A percentile compares a stretch with the other conserved stretches of the same genome.
These are phyloP conservation scores for Cantharis nigra DNA, from an alignment of 2,888 invertebrate genomes.

Conservation along the genomic window DNA sequence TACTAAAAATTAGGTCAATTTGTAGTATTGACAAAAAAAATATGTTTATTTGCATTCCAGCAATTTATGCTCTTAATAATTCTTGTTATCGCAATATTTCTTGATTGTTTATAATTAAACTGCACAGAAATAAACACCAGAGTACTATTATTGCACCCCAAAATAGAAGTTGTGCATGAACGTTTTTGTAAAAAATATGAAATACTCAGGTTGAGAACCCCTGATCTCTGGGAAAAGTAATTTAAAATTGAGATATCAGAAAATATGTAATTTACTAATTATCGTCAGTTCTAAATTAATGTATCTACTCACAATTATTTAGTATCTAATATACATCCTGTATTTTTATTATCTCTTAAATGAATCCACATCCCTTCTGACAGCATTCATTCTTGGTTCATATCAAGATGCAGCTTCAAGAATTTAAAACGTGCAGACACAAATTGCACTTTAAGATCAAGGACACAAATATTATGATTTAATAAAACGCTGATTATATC, in stretches of 20 bases:
- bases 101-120: neutral
- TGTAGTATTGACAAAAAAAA: neutral
- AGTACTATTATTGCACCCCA: too few species aligned
- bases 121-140: neutral
- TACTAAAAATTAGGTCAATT: neutral
- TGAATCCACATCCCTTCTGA: neutral
- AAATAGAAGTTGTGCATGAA: too few species aligned
- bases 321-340: neutral
- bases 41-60: neutral
- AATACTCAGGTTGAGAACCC: too few species aligned
- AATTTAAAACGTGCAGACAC: neutral
- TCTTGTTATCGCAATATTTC: neutral
- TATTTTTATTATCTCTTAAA: neutral
- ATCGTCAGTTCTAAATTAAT: neutral
- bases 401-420: neutral
- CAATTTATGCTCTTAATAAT: neutral
- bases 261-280: too few species aligned
- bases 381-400: neutral
- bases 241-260: too few species aligned
- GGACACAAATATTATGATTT: conserved; percentile 2
- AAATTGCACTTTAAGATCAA: neutral
- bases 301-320: neutral
- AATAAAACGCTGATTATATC: neutral
- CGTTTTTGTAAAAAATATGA: too few species aligned
- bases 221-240: neutral